Base-by-base conservation (phyloP, 2,797 vertebrate genomes). In the Parambassis ranga region DNA sequence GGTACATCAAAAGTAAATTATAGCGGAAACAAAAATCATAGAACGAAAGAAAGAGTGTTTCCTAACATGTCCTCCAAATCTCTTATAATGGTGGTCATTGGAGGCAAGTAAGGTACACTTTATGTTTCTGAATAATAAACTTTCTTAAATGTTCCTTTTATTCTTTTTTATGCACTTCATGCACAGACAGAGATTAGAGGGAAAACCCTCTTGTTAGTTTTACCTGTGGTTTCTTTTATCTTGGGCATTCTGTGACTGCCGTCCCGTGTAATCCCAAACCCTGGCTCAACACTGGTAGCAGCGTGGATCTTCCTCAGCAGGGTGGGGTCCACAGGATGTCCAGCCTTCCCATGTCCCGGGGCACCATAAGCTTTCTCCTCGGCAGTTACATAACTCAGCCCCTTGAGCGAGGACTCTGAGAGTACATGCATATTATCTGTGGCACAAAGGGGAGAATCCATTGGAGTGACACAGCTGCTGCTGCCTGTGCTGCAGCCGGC, bases 201-300 rank as follows among this genome's bases (percentile, higher is more conserved):
- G 61, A 56, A 42, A 47, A 52, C 22, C 69, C 69, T 67, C 61
- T 81, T 78, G 83, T 90, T 77, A 90, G 91, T 92, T 93, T 92
- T 99, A 99, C 98, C 98, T 99, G 98, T 99, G 89, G 98, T 99
- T 96, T 99, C 98, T 91, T 98, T 98, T 75, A 99, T 98, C 91
- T 98, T 99, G 88, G 96, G 92, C 83, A 96, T 91, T 76, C 96
- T 93, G 86, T 98, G 96, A 84, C 93, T 90, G 76, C 95, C 92
- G 2, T 98, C 97, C 79, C 94, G 91, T 82, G 94, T 88, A 22
- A 91, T 92, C 66, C 93, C 92, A 0, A 95, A 94, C 16, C 94
- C 77, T 2, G 94, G 91, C 50, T 99, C 97, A 6, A 95, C 88
- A 57, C 93, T 94, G 71, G 95, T 89, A 46, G 94, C 81, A 62